Percentiles rank a stretch among this genome's conserved stretches.
These are phyloP conservation scores for Poecilia wingei DNA, from an alignment of 2,797 vertebrate genomes.

Conservation along the genomic window DNA sequence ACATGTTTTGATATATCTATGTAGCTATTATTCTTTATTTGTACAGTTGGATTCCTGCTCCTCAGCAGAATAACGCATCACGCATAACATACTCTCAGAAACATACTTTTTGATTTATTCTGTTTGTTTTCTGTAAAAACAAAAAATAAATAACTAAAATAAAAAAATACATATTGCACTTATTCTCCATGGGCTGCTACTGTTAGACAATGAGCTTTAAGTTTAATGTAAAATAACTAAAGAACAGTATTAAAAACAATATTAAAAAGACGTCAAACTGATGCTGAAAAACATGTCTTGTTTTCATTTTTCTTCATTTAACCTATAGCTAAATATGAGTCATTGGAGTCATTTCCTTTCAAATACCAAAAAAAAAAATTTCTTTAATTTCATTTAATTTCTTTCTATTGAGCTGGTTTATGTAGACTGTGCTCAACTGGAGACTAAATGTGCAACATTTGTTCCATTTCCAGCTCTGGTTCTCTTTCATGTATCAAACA, in stretches of 20 bases:
- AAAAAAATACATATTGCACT: constrained; percentile 47
- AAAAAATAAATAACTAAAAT: background rate
- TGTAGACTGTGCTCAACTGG: background rate
- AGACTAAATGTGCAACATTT: background rate
- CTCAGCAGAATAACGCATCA: background rate
- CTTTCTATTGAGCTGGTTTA: background rate
- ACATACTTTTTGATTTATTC: constrained; percentile 21
- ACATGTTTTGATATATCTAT: background rate
- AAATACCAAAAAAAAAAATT: background rate
- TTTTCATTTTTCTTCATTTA: background rate
- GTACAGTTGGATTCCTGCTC: background rate
- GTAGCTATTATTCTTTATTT: background rate
- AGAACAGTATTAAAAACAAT: constrained; percentile 54
- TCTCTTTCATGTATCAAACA: no score
- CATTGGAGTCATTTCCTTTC: background rate
- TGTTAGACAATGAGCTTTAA: constrained; percentile 25
- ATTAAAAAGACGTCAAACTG: constrained; percentile 26
- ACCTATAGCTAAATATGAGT: background rate
- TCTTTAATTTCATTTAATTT: background rate
- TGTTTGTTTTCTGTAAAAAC: background rate
- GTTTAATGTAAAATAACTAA: constrained; percentile 49
- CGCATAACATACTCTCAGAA: constrained; percentile 2
- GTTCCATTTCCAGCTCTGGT: background rate
- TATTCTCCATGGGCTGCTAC: constrained; percentile 38
- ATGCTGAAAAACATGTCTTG: background rate